A percentile compares a stretch with the other conserved stretches of the same genome.
These are phyloP conservation scores for Brachionus koreanus DNA, from an alignment of 1,140 invertebrate species.

Conservation along the genomic window DNA sequence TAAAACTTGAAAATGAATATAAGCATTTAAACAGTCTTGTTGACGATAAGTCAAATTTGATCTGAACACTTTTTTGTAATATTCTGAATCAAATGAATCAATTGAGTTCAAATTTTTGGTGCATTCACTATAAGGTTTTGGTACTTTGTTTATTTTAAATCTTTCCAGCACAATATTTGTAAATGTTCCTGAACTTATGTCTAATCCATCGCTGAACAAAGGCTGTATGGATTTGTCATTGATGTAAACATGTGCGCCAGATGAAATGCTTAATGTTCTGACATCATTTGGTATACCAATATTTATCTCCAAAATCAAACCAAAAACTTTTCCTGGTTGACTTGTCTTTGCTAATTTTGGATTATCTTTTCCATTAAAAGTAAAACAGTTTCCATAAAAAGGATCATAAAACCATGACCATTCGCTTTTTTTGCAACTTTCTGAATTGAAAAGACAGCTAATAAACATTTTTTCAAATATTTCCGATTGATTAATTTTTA, in stretches of 20 bases:
- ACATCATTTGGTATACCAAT: not conserved
- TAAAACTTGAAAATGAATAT: not conserved
- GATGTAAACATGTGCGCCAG: slow-evolving; percentile 19
- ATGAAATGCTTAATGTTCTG: not conserved
- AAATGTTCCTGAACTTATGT: not conserved
- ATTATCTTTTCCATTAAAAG: not conserved
- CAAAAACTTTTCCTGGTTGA: not conserved
- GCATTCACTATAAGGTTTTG: not conserved
- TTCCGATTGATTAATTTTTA: too few relatives aligned
- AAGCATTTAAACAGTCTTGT: not conserved
- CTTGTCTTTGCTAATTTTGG: not conserved
- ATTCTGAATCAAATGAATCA: slow-evolving; percentile 9
- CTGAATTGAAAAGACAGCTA: not conserved
- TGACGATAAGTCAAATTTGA: not conserved
- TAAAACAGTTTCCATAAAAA: slow-evolving; percentile 10
- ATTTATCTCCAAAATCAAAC: not conserved
- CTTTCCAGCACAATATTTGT: not conserved
- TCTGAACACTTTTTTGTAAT: not conserved
- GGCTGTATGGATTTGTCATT: not conserved
- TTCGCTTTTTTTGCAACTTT: not conserved
- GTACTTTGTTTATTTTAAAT: not conserved
- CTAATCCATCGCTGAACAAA: not conserved
- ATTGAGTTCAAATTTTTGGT: not conserved
- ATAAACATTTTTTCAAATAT: not conserved
- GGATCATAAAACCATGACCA: slow-evolving; percentile 11